Evolutionary conservation across 2,797 vertebrate genomes (phyloP).

Genomic region (Ispidina lecontei): DNA sequence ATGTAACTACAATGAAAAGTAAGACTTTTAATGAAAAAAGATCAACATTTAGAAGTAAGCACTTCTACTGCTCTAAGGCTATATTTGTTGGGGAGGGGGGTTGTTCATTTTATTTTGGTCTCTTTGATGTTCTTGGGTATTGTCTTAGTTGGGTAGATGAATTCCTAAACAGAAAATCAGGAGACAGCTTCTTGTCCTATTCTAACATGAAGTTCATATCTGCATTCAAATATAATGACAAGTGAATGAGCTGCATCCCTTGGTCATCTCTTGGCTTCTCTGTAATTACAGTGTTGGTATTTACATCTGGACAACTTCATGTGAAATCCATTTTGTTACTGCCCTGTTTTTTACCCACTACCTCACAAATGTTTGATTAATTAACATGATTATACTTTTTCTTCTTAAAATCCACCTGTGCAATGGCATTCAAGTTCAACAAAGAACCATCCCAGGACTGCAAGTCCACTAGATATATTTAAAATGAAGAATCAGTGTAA

Average conservation of each 20-base stretch:
- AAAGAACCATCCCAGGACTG: not conserved
- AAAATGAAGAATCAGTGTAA: not conserved
- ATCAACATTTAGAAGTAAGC: not conserved
- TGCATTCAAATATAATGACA: not conserved
- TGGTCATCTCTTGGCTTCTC: not conserved
- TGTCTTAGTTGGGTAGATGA: not conserved
- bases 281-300: not conserved
- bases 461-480: not conserved
- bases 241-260: not conserved
- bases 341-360: not conserved
- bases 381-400: not conserved
- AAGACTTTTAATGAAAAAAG: not conserved
- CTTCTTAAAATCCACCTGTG: not conserved
- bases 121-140: not conserved
- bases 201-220: fast-evolving
- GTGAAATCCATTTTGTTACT: not conserved
- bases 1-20: not conserved
- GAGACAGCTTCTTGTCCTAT: not conserved
- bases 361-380: not conserved
- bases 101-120: not conserved
- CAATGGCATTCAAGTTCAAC: not conserved
- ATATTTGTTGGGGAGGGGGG: fast-evolving
- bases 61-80: not conserved
- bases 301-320: not conserved
- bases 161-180: not conserved